Conservation (phyloP, 2,797 vertebrate genomes). For the Sebastes steindachneri region DNA sequence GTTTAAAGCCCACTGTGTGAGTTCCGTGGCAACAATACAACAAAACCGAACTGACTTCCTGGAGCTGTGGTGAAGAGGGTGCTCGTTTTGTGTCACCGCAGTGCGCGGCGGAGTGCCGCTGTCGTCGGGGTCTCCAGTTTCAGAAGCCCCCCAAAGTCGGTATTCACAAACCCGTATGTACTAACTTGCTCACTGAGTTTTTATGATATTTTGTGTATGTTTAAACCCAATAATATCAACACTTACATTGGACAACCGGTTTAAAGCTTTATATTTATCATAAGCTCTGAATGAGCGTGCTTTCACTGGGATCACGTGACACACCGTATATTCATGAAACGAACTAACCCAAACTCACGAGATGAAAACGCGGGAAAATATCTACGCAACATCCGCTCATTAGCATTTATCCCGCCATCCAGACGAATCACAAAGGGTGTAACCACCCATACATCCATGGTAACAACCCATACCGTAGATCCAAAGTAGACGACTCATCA, state of each 20-base stretch:
- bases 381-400: conserved; percentile 72
- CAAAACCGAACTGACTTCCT: conserved; percentile 65
- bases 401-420: conserved; percentile 25
- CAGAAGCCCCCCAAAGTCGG: not conserved
- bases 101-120: not conserved
- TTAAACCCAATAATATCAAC: fast-evolving
- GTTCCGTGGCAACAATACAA: conserved; percentile 62
- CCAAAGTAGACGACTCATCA: fast-evolving
- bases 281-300: fast-evolving
- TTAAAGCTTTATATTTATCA: fast-evolving
- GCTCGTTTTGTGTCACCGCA: conserved; percentile 35
- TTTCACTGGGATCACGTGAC: not conserved
- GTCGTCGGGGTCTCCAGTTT: not conserved
- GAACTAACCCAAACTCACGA: conserved; percentile 46
- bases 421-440: not conserved
- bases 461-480: fast-evolving
- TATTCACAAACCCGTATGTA: fast-evolving
- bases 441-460: too few species aligned
- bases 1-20: conserved; percentile 67
- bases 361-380: conserved; percentile 78
- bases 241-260: fast-evolving
- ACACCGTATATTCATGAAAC: conserved; percentile 20
- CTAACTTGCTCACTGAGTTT: fast-evolving
- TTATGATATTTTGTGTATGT: fast-evolving
- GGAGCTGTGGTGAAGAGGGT: not conserved